Conservation (phyloP, 2,797 vertebrate species). For the Dendrocincla tyrannina region DNA sequence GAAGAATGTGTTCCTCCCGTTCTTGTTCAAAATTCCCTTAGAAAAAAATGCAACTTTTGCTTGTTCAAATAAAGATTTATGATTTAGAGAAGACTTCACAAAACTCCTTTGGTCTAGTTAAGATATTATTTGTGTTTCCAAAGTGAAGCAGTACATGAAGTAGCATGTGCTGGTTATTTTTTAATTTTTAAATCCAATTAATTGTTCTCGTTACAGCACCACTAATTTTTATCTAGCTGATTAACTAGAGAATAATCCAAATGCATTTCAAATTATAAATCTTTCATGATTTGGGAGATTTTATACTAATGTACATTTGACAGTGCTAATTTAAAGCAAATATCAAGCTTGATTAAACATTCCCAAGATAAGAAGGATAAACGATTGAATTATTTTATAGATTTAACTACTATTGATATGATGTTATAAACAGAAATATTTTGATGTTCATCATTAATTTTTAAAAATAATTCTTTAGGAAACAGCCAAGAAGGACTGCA, state of each 20-base stretch:
- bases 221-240: conserved; percentile 83
- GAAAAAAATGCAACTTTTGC: neutral
- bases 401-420: conserved; percentile 87
- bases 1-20: neutral
- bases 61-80: neutral
- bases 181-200: conserved; percentile 75
- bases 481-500: conserved; percentile 71
- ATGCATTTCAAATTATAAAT: conserved; percentile 96
- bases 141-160: neutral
- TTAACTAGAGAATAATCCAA: conserved; percentile 93
- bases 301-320: conserved; percentile 94
- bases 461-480: conserved; percentile 80
- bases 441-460: conserved; percentile 86
- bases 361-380: conserved; percentile 89
- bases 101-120: neutral
- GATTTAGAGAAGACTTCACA: neutral
- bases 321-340: conserved; percentile 98
- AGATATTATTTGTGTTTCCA: neutral
- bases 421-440: conserved; percentile 93
- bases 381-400: conserved; percentile 92
- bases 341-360: conserved; percentile 96
- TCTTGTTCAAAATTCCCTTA: neutral
- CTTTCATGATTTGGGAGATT: conserved; percentile 97
- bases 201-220: conserved; percentile 74
- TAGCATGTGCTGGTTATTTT: conserved; percentile 8